Percentiles rank a stretch among this genome's conserved stretches.
phyloP scores from a whole-genome alignment of 2,113 vertebrate species.

The Chloebia gouldiae region DNA sequence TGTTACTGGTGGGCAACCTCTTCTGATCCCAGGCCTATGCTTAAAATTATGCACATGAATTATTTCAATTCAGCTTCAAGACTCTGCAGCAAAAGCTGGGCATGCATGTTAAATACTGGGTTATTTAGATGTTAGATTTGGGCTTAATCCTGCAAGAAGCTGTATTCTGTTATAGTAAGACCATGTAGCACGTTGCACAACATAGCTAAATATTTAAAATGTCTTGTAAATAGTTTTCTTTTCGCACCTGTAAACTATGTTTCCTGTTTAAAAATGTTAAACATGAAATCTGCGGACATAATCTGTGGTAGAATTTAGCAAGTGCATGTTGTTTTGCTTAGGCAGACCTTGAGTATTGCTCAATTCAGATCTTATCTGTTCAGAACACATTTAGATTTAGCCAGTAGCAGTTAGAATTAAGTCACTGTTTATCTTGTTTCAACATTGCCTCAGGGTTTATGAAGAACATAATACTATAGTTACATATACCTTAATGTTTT shows the following conservation, averaged over 20 bases:
- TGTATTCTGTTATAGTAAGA: neutral
- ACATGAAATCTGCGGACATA: neutral
- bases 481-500: conserved; percentile 13
- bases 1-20: neutral
- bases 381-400: neutral
- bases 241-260: neutral
- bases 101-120: neutral
- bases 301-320: neutral
- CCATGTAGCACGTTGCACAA: neutral
- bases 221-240: neutral
- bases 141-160: neutral
- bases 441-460: neutral
- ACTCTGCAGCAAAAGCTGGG: neutral
- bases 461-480: neutral
- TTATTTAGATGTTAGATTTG: neutral
- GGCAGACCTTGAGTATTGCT: neutral
- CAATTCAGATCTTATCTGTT: conserved; percentile 21
- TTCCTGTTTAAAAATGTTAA: neutral
- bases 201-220: neutral
- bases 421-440: neutral
- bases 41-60: neutral
- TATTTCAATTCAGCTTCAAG: neutral
- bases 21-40: neutral
- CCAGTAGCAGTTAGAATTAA: neutral
- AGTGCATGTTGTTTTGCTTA: neutral